phyloP scores from a whole-genome alignment of 2,888 invertebrate genomes.

The Thelaira solivaga region DNA sequence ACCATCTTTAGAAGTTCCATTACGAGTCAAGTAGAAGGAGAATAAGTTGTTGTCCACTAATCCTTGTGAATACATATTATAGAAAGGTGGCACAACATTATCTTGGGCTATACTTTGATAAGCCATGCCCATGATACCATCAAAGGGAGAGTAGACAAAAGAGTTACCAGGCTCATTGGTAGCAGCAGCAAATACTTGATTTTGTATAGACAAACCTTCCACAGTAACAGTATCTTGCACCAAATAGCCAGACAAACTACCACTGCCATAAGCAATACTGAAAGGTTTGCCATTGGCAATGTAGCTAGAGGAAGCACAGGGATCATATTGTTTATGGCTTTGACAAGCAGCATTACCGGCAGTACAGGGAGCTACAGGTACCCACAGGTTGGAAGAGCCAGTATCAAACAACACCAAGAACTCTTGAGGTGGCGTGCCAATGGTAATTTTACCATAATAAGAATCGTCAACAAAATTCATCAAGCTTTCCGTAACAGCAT shows the following conservation, averaged over 20 bases:
- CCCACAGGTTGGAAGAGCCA: constrained; percentile 95
- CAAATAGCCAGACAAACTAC: constrained; percentile 95
- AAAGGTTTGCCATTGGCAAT: constrained; percentile 91
- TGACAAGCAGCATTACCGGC: constrained; percentile 93
- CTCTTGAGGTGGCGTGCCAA: constrained; percentile 93
- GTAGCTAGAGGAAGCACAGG: constrained; percentile 88
- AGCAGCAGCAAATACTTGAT: constrained; percentile 96
- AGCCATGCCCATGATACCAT: constrained; percentile 97
- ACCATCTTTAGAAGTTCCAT: constrained; percentile 83
- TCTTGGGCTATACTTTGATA: constrained; percentile 92
- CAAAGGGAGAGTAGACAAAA: constrained; percentile 97
- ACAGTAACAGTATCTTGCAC: constrained; percentile 88
- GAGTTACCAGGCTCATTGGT: constrained; percentile 92
- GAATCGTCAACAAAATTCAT: constrained; percentile 93
- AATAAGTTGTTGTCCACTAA: constrained; percentile 86
- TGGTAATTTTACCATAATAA: constrained; percentile 93
- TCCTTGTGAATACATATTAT: constrained; percentile 90
- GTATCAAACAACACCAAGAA: constrained; percentile 97
- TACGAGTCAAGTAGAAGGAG: constrained; percentile 92
- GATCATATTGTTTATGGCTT: constrained; percentile 97
- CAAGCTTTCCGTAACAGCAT: constrained; percentile 36
- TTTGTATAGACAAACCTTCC: constrained; percentile 83
- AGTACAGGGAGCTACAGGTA: constrained; percentile 96
- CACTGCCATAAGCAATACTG: constrained; percentile 95
- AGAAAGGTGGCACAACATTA: constrained; percentile 91